These are phyloP conservation scores for Poeciliopsis turrubarensis DNA, from an alignment of 2,113 vertebrate species.

Conservation along the genomic window DNA sequence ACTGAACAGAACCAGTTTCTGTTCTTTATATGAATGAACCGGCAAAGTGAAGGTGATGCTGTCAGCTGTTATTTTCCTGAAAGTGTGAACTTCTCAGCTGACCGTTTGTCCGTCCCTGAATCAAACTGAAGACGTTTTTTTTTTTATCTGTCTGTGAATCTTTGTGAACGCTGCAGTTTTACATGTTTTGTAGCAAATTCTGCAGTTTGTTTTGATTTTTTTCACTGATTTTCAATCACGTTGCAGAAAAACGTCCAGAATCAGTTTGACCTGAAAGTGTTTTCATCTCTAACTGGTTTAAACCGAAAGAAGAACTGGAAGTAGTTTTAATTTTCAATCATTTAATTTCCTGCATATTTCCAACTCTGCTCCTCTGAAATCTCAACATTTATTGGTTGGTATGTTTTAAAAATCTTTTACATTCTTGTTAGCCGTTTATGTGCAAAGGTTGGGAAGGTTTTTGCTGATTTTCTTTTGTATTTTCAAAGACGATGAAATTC, in stretches of 20 bases:
- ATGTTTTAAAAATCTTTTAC: slow-evolving; percentile 25
- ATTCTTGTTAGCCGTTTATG: slow-evolving; percentile 72
- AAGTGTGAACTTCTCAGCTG: slow-evolving; percentile 10
- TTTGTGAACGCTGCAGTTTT: background rate
- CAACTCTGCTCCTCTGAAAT: slow-evolving; percentile 36
- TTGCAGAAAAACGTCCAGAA: background rate
- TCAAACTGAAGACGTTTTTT: background rate
- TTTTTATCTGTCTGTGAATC: slow-evolving; percentile 1
- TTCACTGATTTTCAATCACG: background rate
- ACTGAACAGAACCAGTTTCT: background rate
- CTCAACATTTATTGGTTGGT: background rate
- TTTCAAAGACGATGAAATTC: slow-evolving; percentile 54
- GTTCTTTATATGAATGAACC: background rate
- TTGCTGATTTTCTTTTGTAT: slow-evolving; percentile 75
- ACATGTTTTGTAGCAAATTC: background rate
- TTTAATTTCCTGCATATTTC: slow-evolving; percentile 47
- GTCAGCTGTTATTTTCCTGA: background rate
- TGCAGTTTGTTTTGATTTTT: background rate
- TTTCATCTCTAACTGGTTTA: background rate
- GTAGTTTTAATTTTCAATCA: slow-evolving; percentile 39
- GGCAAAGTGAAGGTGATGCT: background rate
- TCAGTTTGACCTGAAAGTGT: background rate
- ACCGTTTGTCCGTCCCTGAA: slow-evolving; percentile 31
- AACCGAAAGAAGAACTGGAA: slow-evolving; percentile 27
- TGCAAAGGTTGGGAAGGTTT: slow-evolving; percentile 79